Base-by-base conservation (phyloP, 1,140 invertebrate genomes). In the Oscheius sp. region DNA sequence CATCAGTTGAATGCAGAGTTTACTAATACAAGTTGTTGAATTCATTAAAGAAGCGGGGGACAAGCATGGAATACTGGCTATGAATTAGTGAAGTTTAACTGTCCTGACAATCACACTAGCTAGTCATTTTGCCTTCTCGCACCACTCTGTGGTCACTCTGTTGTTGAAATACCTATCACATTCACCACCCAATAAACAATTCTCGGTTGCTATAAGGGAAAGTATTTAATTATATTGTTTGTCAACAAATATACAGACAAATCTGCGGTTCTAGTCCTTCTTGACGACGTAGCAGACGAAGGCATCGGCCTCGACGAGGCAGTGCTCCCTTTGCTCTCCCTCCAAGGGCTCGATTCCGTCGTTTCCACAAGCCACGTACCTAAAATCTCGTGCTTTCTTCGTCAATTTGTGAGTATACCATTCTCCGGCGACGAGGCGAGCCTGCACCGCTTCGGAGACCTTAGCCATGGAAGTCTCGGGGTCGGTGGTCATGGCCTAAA, bases 261-360 rank as follows among this genome's bases (percentile, higher is more conserved):
- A 2, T 63, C 15, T 20, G 35, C 23, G 15, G 13, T 20, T 23
- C 61, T 68, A 68, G 23, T 49, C 67, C 36, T 68, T 68, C 55
- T 55, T 68, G 52, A 68, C 49, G 32, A 68, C 55, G 34, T 68
- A 68, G 36, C 67, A 68, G 55, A 55, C 67, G 45, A 68, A 68
- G 1, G 26, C 45, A 31, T 42, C 55, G 35, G 52, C 36, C 23
- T 68, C 55, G 49, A 68, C 55, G 67, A 68, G 55, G 52, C 67
- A 68, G 35, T 68, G 67, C 67, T 68, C 67, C 4, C 67, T 20
- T 20, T 58, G 26, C 35, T 68, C 67, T 36, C 67, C 55, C 1
- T 7, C 67, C n/a, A 68, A 26, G 28, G 67, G 67, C 3, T 32
- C 52, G 35, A 68, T 49, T 29, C 67, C 67, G 35, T 68, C 49